Base-by-base conservation (phyloP, 2,888 invertebrate genomes). In the Ctena decussata region DNA sequence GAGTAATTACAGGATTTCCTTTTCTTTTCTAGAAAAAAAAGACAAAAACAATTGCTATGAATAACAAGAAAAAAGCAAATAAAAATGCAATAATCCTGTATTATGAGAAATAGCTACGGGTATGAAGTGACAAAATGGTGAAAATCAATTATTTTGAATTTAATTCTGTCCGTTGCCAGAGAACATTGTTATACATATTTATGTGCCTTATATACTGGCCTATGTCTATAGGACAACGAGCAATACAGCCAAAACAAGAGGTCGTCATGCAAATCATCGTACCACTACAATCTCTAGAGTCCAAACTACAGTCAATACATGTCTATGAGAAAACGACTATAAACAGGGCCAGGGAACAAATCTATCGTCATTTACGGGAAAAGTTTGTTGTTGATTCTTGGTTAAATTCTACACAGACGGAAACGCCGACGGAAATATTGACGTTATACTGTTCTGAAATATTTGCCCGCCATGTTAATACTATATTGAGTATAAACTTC, bases 391-490 rank as follows among this genome's bases (percentile, higher is more conserved):
- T 89, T 18, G 70, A 89, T 78, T 78, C 89, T 5, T 89, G 86
- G 86, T 57, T 86, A 35, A 86, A 89, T 72, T 89, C 86, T 39
- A 89, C 85, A 3, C 57, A 88, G n/a, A 80, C 84, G 6, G 76
- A 89, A 70, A 83, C 85, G 27, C 91, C 92, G 5, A 65, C 83
- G 18, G 89, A 90, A 65, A 90, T 92, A 44, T 49, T 91, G 41
- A 82, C 89, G 65, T 49, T 89, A 65, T 91, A 90, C 71, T 92
- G 92, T 87, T 78, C 87, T n/a, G 83, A 89, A 21, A 85, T 91
- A 60, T 92, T 92, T 44, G 77, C 72, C 5, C 83, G 84, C 21
- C 77, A 87, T 21, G 86, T 91, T 18, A 91, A 91, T 80, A 85
- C 89, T 27, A 83, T 92, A 32, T 32, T 90, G 12, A 85, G 86